Evolutionary conservation across 1,140 invertebrate genomes (phyloP).

Genomic region (Orchesella cincta): DNA sequence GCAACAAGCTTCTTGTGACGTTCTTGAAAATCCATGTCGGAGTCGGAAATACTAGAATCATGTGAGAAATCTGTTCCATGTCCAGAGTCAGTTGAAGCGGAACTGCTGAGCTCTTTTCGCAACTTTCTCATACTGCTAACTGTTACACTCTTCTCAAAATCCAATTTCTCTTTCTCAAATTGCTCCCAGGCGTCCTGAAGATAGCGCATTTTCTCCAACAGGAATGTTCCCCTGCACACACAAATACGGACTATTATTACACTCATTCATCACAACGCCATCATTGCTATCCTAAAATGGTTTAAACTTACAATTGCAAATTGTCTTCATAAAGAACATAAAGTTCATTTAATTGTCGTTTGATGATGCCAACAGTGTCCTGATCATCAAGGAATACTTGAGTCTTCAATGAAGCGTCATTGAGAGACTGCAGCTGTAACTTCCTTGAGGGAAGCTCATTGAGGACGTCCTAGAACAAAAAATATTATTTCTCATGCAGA

Average conservation of each 20-base stretch:
- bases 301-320: conserved; percentile 49
- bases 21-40: conserved; percentile 49
- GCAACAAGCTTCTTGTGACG: conserved; percentile 43
- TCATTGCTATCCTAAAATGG: not conserved
- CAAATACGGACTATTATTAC: not conserved
- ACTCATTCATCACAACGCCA: not conserved
- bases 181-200: conserved; percentile 50
- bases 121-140: conserved; percentile 36
- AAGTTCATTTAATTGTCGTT: conserved; percentile 47
- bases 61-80: conserved; percentile 51
- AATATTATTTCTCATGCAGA: not conserved
- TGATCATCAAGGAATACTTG: conserved; percentile 44
- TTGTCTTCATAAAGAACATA: conserved; percentile 50
- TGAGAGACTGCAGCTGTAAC: conserved; percentile 42
- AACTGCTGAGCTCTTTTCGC: conserved; percentile 47
- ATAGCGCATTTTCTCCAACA: conserved; percentile 49
- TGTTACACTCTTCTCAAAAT: conserved; percentile 25
- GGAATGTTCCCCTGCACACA: conserved; percentile 43
- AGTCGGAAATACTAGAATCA: conserved; percentile 50
- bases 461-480: conserved; percentile 37
- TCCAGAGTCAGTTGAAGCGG: conserved; percentile 48
- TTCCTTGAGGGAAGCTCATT: conserved; percentile 40
- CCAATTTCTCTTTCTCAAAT: conserved; percentile 47
- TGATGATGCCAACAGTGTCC: conserved; percentile 38
- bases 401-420: conserved; percentile 48